Base-by-base conservation (phyloP, 2,113 vertebrate genomes). In the Dipodomys spectabilis region DNA sequence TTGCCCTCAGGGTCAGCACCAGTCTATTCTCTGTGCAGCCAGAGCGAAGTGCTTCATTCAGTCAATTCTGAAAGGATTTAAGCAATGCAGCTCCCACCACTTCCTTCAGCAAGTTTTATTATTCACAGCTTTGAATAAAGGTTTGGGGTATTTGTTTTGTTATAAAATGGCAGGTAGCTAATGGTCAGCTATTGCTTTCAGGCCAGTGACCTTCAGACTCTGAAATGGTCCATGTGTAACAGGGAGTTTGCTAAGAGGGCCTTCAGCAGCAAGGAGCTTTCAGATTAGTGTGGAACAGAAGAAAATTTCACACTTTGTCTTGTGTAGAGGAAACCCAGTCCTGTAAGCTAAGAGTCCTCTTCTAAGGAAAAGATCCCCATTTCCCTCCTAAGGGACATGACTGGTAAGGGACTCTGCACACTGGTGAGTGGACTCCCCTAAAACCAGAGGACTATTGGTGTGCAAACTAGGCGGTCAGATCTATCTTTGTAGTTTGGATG, bases 41-140 rank as follows among this genome's bases (percentile, higher is more conserved):
- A 12, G 82, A 94, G 90, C 71, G 68, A 95, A 97, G 82, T 53
- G 82, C 79, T 95, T 86, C 86, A 93, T 96, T 95, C 95, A 92
- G 45, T 80, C 92, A 45, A 62, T 64, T 94, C 90, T 97, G 85
- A 97, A 95, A 96, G 88, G 80, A 83, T 92, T 97, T 95, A 92
- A 97, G 83, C 82, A 93, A 78, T 78, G 82, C 39, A 11, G 90
- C 80, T 95, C 72, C 62, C 74, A 69, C 79, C 72, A 90, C 82
- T 94, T 95, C 92, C 92, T 95, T 82, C 84, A 81, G 85, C 90
- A 92, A 91, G 91, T 91, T 94, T 91, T 79, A 83, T 91, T 72
- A 95, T 95, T 95, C 91, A 84, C 19, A 73, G 80, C 30, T 83
- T 78, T 60, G 35, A 91, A 64, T 39, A 30, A 95, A 92, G 71